Conservation (phyloP, 2,797 vertebrate genomes). For the Paedocypris micromegethes region DNA sequence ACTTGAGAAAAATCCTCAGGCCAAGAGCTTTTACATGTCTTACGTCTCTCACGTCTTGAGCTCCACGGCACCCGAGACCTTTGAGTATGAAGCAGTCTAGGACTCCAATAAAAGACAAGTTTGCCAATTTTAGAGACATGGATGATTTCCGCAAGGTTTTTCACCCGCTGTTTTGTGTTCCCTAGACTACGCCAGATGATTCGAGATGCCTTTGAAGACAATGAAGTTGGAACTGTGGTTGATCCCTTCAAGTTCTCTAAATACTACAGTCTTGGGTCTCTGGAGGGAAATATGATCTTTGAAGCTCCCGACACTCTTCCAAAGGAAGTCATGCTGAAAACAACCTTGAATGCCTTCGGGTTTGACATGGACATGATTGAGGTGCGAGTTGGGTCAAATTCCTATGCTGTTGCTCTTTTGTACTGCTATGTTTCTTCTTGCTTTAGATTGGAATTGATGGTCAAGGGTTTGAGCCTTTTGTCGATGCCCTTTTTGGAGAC, state of each 20-base stretch:
- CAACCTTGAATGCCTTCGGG: conserved; percentile 82
- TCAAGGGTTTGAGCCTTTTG: conserved; percentile 82
- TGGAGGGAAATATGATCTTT: conserved; percentile 87
- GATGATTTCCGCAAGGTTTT: not conserved
- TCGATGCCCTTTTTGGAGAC: conserved; percentile 86
- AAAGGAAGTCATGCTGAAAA: conserved; percentile 87
- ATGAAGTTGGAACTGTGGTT: conserved; percentile 65
- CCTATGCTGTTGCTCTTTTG: not conserved
- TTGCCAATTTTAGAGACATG: not conserved
- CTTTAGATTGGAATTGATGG: conserved; percentile 85
- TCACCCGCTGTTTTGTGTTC: conserved; percentile 6
- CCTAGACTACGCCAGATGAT: conserved; percentile 76
- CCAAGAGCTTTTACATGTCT: conserved; percentile 83
- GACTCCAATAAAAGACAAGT: not conserved
- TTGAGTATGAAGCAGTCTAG: conserved; percentile 31
- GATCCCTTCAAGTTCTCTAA: conserved; percentile 79
- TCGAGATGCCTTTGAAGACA: conserved; percentile 70
- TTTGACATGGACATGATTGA: conserved; percentile 82
- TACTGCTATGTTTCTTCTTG: conserved; percentile 25
- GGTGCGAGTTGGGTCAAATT: conserved; percentile 62
- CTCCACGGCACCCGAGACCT: conserved; percentile 67
- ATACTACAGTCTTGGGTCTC: conserved; percentile 77
- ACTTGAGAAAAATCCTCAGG: conserved; percentile 71
- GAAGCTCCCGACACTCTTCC: conserved; percentile 79
- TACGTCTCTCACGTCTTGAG: conserved; percentile 82